Conservation (phyloP, 1,140 invertebrate genomes). For the Akabosia matsudoensis region DNA sequence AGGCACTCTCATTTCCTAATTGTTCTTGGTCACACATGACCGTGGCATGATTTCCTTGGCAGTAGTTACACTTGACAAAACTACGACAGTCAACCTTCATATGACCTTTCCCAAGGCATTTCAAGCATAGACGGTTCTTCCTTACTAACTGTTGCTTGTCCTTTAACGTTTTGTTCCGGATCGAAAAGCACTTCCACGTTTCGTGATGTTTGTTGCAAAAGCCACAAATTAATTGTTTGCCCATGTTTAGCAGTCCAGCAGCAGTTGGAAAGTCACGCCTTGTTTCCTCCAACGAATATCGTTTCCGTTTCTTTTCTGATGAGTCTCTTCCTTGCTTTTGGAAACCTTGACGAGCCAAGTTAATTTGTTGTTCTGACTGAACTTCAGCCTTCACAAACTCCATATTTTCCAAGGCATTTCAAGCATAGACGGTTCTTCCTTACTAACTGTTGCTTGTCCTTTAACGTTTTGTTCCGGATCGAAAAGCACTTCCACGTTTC, state of each 20-base stretch:
- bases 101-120: not conserved
- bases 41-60: too few species aligned
- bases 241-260: slow-evolving; percentile 22
- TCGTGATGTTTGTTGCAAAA: not conserved
- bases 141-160: too few species aligned
- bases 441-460: too few species aligned
- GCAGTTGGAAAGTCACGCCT: slow-evolving; percentile 9
- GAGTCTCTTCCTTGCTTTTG: not conserved
- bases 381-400: slow-evolving; percentile 16
- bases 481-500: too few species aligned
- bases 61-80: too few species aligned
- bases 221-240: not conserved
- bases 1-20: too few species aligned
- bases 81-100: not conserved
- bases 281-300: not conserved
- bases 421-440: too few species aligned
- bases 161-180: too few species aligned
- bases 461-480: too few species aligned
- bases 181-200: too few species aligned
- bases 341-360: not conserved
- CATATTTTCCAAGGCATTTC: not conserved
- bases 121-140: too few species aligned
- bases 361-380: not conserved
- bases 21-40: too few species aligned
- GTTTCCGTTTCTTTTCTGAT: not conserved